These are phyloP conservation scores for Bombylius discolor DNA, from an alignment of 2,888 invertebrate species.

Conservation along the genomic window DNA sequence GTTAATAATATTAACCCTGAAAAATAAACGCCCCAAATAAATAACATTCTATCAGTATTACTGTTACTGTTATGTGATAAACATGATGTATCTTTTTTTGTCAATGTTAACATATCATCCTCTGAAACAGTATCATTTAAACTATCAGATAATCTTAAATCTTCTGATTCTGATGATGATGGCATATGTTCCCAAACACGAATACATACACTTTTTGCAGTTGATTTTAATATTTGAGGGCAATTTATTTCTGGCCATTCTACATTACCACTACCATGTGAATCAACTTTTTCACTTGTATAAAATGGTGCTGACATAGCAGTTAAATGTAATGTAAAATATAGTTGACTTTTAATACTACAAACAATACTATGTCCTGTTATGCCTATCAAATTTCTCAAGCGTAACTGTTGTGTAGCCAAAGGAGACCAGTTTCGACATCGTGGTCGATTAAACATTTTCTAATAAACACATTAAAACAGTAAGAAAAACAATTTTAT, in stretches of 20 bases:
- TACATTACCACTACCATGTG: constrained; percentile 52
- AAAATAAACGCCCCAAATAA: constrained; percentile 77
- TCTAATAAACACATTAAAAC: neutral
- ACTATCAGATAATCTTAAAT: too few species aligned
- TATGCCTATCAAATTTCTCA: constrained; percentile 67
- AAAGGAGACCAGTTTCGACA: constrained; percentile 70
- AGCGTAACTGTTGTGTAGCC: constrained; percentile 69
- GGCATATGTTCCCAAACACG: constrained; percentile 29
- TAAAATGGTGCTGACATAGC: constrained; percentile 74
- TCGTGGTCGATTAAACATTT: constrained; percentile 40
- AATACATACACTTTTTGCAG: constrained; percentile 30
- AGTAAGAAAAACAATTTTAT: too few species aligned
- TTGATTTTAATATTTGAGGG: constrained; percentile 43
- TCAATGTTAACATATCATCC: neutral
- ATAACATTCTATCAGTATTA: constrained; percentile 44
- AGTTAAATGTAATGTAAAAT: constrained; percentile 67
- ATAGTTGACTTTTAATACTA: constrained; percentile 43
- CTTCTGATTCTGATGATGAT: neutral
- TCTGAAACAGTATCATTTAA: too few species aligned
- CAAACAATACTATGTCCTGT: constrained; percentile 46
- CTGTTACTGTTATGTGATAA: neutral
- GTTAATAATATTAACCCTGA: constrained; percentile 62
- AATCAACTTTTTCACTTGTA: constrained; percentile 61
- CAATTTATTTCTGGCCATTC: constrained; percentile 72
- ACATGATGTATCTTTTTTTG: neutral